These are phyloP conservation scores for Melipona quadrifasciata DNA, from an alignment of 1,140 invertebrate genomes.

Conservation along the genomic window DNA sequence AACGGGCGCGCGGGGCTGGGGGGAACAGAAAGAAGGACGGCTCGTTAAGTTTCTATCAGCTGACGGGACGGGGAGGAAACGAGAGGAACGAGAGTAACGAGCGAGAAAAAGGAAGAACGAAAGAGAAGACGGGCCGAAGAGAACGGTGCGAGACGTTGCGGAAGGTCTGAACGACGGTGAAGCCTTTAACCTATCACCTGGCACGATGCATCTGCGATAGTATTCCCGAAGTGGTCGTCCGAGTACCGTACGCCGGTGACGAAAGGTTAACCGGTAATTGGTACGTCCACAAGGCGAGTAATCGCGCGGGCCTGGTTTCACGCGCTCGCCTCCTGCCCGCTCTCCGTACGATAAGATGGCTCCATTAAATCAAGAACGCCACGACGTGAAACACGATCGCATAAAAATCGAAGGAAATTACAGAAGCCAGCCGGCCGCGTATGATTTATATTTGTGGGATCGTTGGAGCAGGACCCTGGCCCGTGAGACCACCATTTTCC, in stretches of 20 bases:
- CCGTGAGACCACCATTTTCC: constrained; percentile 16
- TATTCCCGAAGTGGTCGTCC: constrained; percentile 26
- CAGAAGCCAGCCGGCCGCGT: constrained; percentile 42
- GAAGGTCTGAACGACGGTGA: constrained; percentile 26
- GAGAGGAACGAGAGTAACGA: constrained; percentile 14
- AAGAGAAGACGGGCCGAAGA: not conserved
- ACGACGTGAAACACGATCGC: constrained; percentile 49
- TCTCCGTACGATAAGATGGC: constrained; percentile 23
- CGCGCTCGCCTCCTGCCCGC: not conserved
- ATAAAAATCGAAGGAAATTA: constrained; percentile 64
- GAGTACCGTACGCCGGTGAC: constrained; percentile 47
- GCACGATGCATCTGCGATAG: constrained; percentile 30
- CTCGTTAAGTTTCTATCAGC: constrained; percentile 65
- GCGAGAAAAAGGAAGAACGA: not conserved
- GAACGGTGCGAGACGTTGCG: constrained; percentile 2
- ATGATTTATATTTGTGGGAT: constrained; percentile 62
- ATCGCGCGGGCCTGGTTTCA: constrained; percentile 17
- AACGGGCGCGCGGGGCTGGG: constrained; percentile 20
- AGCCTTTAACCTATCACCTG: constrained; percentile 65
- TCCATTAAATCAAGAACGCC: constrained; percentile 53
- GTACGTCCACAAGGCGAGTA: constrained; percentile 36
- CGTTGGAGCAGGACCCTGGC: constrained; percentile 18
- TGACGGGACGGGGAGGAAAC: constrained; percentile 13
- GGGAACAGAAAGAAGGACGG: constrained; percentile 31
- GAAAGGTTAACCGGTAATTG: constrained; percentile 56